Evolutionary conservation across 2,113 vertebrate genomes (phyloP).

Genomic region (Odobenus rosmarus): DNA sequence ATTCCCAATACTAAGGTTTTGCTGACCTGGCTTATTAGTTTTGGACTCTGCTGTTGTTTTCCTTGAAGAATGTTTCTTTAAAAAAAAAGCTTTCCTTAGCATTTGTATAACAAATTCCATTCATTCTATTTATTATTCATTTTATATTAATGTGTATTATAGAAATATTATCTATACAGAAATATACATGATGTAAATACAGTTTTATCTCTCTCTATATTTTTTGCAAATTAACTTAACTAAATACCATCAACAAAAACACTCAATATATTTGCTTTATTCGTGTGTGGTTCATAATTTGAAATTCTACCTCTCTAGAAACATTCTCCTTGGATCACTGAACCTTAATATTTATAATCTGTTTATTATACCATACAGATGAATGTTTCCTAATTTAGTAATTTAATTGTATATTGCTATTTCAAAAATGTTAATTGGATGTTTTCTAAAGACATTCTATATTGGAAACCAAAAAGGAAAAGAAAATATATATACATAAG

Average conservation of each 20-base stretch:
- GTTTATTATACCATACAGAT: not conserved
- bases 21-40: not conserved
- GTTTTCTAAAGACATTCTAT: not conserved
- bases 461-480: not conserved
- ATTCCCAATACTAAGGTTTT: not conserved
- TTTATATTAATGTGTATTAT: not conserved
- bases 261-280: not conserved
- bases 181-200: not conserved
- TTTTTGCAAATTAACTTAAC: not conserved
- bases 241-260: not conserved
- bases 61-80: not conserved
- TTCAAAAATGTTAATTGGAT: not conserved
- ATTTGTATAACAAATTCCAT: not conserved
- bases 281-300: not conserved
- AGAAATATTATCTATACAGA: not conserved
- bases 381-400: not conserved
- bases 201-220: not conserved
- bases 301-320: not conserved
- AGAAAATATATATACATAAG: not conserved
- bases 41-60: not conserved
- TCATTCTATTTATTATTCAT: constrained; percentile 11
- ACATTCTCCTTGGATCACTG: not conserved
- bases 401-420: not conserved
- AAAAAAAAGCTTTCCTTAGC: not conserved
- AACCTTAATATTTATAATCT: not conserved